A percentile compares a stretch with the other conserved stretches of the same genome.
Conservation (phyloP, 2,797 vertebrate species). For the Sarcophilus harrisii region DNA sequence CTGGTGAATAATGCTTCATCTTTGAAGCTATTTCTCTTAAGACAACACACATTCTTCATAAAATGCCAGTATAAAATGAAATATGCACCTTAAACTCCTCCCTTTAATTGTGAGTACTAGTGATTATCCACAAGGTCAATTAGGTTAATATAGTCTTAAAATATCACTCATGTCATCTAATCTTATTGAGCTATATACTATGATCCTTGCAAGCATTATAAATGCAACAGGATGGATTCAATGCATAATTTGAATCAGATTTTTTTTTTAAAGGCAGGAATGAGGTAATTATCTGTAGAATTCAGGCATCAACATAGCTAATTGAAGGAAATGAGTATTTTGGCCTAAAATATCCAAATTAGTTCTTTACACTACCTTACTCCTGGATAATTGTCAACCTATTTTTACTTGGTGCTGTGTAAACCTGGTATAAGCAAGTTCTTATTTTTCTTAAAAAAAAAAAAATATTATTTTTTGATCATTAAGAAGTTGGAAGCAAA, state of each 20-base stretch:
- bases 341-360: neutral
- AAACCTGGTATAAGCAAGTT: neutral
- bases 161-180: slow-evolving; percentile 18
- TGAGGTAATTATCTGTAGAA: neutral
- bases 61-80: neutral
- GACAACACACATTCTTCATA: neutral
- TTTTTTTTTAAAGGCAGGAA: neutral
- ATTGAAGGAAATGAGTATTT: slow-evolving; percentile 21
- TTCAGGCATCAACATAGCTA: neutral
- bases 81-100: neutral
- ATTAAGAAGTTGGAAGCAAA: neutral
- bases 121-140: neutral
- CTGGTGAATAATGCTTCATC: neutral
- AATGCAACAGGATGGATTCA: neutral
- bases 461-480: slow-evolving; percentile 14
- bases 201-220: slow-evolving; percentile 12
- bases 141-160: neutral
- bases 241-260: slow-evolving; percentile 3
- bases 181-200: slow-evolving; percentile 20
- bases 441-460: slow-evolving; percentile 4
- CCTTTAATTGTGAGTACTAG: neutral
- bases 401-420: slow-evolving; percentile 6
- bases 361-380: neutral
- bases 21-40: neutral
- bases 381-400: neutral